Evolutionary conservation across 2,797 vertebrate genomes (phyloP).

Genomic region (Cossypha heuglini): DNA sequence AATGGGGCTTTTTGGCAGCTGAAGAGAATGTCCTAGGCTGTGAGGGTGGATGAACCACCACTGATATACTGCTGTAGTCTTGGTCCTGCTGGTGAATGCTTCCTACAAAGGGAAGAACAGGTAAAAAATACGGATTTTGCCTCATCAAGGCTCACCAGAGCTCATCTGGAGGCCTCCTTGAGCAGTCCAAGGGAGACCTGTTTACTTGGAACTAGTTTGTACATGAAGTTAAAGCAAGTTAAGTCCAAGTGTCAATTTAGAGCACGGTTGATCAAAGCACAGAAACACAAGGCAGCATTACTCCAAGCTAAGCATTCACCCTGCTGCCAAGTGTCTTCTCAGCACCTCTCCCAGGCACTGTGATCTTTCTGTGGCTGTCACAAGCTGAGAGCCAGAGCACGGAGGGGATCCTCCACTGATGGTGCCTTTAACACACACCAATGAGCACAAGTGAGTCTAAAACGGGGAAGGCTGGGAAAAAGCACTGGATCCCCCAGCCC

Average conservation of each 20-base stretch:
- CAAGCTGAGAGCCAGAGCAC: neutral
- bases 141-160: neutral
- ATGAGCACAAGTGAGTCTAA: neutral
- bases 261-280: neutral
- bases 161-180: neutral
- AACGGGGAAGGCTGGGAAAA: neutral
- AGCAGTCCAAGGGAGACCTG: neutral
- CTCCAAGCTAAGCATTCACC: neutral
- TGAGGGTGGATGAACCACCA: rapidly evolving
- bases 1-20: neutral
- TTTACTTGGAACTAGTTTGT: neutral
- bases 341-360: constrained; percentile 1
- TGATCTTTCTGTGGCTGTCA: neutral
- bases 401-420: neutral
- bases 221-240: neutral
- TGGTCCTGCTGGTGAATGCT: neutral
- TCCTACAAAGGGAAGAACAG: rapidly evolving
- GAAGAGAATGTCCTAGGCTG: neutral
- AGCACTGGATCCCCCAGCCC: neutral
- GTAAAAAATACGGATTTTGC: neutral
- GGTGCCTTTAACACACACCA: neutral
- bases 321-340: neutral
- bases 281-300: neutral
- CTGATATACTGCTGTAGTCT: neutral
- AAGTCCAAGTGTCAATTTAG: constrained; percentile 8